phyloP scores from a whole-genome alignment of 2,113 vertebrate genomes.

The Xiphophorus hellerii region DNA sequence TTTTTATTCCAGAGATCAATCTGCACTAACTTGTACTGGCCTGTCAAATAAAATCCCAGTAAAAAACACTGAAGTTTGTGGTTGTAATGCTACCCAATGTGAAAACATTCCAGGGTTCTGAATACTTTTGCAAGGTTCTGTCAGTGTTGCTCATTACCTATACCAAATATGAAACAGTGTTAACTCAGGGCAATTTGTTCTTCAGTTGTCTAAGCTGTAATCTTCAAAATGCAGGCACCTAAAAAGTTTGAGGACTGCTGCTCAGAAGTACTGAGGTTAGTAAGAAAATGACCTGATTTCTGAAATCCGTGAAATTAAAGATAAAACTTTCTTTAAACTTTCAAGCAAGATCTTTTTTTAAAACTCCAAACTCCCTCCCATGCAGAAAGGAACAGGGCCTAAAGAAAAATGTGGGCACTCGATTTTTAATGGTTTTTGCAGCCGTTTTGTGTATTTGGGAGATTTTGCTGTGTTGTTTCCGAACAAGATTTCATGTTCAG shows the following conservation, averaged over 20 bases:
- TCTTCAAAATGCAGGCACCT: neutral
- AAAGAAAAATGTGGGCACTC: neutral
- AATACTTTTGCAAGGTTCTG: neutral
- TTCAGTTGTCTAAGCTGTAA: neutral
- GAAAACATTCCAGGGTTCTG: neutral
- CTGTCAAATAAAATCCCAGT: neutral
- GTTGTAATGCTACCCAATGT: neutral
- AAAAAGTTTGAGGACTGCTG: neutral
- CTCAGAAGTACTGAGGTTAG: neutral
- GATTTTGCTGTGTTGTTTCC: neutral
- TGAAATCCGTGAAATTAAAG: neutral
- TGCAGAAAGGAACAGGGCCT: neutral
- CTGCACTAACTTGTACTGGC: neutral
- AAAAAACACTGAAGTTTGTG: too few species aligned
- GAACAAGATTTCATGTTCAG: neutral
- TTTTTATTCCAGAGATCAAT: neutral
- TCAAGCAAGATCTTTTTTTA: neutral
- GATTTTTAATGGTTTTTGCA: neutral
- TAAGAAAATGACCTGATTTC: constrained; percentile 7
- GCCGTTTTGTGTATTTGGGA: neutral
- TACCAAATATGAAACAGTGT: neutral
- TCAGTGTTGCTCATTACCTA: neutral
- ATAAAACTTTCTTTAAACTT: neutral
- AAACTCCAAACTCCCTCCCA: too few species aligned
- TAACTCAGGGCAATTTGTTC: neutral